Evolutionary conservation across 1,140 invertebrate genomes (phyloP), one percentile per base, ranked within the genome.

Genomic region (Leptestheria dahalacensis): DNA sequence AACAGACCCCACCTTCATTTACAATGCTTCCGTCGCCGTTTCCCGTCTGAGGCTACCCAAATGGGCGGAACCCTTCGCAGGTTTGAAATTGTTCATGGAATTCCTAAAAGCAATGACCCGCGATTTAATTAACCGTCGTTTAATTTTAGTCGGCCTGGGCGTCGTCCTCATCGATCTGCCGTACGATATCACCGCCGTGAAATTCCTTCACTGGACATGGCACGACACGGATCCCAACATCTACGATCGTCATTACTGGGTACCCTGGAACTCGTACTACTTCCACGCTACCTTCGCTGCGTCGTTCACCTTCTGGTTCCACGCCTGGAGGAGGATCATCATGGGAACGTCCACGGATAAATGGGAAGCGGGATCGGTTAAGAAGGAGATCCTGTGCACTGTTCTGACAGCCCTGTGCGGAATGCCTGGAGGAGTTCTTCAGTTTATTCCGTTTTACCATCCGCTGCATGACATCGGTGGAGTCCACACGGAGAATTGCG

Each of bases 201-300:
- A 87, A 68, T 82, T 85, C 66, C 68, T 87, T 1, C 86, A 86
- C 71, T 89, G 86, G 86, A 86, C 82, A 0, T 89, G 85, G 85
- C 86, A 90, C 68, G 85, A 88, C 68, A 88, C 85, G 0, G 86
- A 88, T 70, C 84, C 85, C 2, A 88, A 88, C 68, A 83, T 90
- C 61, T 77, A 66, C 55, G 85, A 89, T 66, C 75, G 85, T 23
- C 81, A 84, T 69, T 88, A 88, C 71, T 77, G 74, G 85, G 81
- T 79, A 85, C 78, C 78, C 1, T 80, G 76, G 74, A 88, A 83
- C 65, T 87, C 84, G 0, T 88, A 86, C 69, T 88, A 85, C 66
- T 89, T 88, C 73, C 85, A 88, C 70, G 75, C 83, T 0, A 74
- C 82, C 0, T 88, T 88, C 69, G 79, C 84, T 1, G 78, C 80